Conservation (phyloP, 2,113 vertebrate species). For the Chiloscyllium plagiosum region DNA sequence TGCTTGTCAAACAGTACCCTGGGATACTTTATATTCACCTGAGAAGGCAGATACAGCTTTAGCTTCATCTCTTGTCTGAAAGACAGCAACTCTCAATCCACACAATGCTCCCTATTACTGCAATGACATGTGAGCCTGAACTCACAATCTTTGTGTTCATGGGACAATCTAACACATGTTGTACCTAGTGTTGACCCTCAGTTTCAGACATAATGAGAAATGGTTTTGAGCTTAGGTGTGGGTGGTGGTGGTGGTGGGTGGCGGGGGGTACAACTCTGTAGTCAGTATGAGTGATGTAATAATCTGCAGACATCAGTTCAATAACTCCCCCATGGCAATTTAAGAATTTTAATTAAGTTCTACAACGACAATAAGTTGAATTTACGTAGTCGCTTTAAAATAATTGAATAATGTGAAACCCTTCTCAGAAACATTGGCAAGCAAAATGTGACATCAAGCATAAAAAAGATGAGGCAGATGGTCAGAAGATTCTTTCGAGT, state of each 20-base stretch:
- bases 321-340: not conserved
- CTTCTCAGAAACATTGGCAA: not conserved
- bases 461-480: not conserved
- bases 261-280: not conserved
- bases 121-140: not conserved
- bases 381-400: not conserved
- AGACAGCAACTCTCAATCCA: not conserved
- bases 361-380: not conserved
- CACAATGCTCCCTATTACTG: not conserved
- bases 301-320: not conserved
- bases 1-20: not conserved
- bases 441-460: not conserved
- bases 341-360: not conserved
- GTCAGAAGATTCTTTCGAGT: not conserved
- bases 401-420: not conserved
- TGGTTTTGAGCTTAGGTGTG: not conserved
- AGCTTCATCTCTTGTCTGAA: not conserved
- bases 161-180: not conserved
- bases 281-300: not conserved
- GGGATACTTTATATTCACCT: not conserved
- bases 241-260: no score
- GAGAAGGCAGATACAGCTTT: not conserved
- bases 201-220: not conserved
- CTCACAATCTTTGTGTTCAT: not conserved
- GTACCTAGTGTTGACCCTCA: not conserved